phyloP scores from a whole-genome alignment of 2,113 vertebrate genomes.

The Pomatorhinus ruficollis region DNA sequence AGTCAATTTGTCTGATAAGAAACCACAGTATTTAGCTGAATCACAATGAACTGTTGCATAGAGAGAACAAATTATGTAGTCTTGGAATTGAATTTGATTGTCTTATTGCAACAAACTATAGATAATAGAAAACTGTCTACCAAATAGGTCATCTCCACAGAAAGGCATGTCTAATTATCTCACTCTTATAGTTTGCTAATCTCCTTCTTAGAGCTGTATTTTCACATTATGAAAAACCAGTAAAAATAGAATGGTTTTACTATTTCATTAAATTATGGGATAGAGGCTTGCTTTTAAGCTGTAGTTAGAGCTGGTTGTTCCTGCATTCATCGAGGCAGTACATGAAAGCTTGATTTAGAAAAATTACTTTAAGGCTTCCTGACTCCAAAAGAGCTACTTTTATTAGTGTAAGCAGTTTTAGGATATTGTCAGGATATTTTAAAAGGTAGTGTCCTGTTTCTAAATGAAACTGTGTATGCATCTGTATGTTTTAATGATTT shows the following conservation, averaged over 20 bases:
- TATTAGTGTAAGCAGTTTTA: background rate
- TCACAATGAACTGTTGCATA: background rate
- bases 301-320: background rate
- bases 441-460: background rate
- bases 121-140: background rate
- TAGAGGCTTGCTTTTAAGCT: background rate
- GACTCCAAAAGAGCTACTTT: background rate
- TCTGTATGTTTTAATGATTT: background rate
- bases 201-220: background rate
- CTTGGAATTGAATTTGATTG: background rate
- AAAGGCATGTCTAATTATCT: constrained; percentile 13
- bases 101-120: background rate
- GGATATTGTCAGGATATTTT: background rate
- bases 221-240: background rate
- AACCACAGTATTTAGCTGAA: background rate
- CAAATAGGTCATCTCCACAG: background rate
- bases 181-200: background rate
- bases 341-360: background rate
- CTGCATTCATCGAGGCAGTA: background rate
- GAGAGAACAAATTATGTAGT: background rate
- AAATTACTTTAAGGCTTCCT: background rate
- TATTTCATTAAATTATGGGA: background rate
- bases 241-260: background rate
- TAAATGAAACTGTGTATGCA: background rate
- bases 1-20: background rate